phyloP scores from a whole-genome alignment of 2,888 invertebrate species.

The Corbicula japonica region DNA sequence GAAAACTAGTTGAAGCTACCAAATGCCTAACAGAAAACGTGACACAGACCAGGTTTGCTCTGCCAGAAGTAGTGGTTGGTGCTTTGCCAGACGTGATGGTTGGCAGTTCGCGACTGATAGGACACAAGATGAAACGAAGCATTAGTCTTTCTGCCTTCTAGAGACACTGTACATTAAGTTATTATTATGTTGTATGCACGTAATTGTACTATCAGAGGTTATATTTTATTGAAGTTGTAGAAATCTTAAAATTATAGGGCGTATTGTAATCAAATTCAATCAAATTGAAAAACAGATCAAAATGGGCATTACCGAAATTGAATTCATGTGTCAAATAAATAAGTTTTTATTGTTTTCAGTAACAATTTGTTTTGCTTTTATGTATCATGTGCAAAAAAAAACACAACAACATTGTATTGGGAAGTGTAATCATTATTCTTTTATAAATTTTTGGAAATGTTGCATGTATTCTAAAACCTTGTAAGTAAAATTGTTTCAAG shows the following conservation, averaged over 20 bases:
- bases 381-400: no score
- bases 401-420: no score
- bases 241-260: background rate
- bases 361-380: no score
- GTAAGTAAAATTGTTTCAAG: no score
- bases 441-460: no score
- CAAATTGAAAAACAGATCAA: background rate
- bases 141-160: slow-evolving; percentile 88
- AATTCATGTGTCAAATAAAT: background rate
- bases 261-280: background rate
- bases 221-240: background rate
- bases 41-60: slow-evolving; percentile 27
- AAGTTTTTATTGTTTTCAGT: no score
- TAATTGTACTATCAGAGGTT: background rate
- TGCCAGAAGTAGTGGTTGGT: slow-evolving; percentile 13
- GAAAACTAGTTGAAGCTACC: slow-evolving; percentile 82
- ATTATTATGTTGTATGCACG: background rate
- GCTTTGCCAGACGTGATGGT: slow-evolving; percentile 17
- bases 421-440: no score
- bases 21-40: slow-evolving; percentile 68
- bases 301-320: background rate
- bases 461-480: no score
- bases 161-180: slow-evolving; percentile 1
- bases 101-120: slow-evolving; percentile 77
- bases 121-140: slow-evolving; percentile 89